Conservation (phyloP, 2,113 vertebrate genomes). For the Heterochromis multidens region DNA sequence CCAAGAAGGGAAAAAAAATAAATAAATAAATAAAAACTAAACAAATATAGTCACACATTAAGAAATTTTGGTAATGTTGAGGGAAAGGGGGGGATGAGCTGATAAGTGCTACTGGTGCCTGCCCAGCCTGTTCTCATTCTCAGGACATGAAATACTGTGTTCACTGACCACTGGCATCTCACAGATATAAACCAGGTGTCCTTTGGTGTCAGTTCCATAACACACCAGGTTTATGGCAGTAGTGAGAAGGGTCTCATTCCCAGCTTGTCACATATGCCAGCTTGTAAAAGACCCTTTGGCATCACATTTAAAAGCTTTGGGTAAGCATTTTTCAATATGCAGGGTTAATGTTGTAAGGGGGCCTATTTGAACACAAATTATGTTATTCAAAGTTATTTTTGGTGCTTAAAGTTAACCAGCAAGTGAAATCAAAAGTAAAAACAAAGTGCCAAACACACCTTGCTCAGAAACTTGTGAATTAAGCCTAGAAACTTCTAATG, state of each 20-base stretch:
- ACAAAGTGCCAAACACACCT: not conserved
- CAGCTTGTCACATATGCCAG: not conserved
- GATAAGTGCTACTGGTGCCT: not conserved
- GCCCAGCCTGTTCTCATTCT: not conserved
- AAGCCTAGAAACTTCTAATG: not conserved
- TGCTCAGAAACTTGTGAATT: not conserved
- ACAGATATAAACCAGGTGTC: not conserved
- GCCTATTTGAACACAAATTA: not conserved
- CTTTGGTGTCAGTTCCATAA: not conserved
- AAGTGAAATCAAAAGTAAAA: not conserved
- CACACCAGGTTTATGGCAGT: not conserved
- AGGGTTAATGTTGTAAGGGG: not conserved
- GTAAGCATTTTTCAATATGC: not conserved
- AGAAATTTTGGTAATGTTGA: not conserved
- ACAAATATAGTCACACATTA: not conserved
- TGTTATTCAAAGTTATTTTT: not conserved
- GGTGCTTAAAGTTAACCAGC: not conserved
- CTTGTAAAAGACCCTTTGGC: not conserved
- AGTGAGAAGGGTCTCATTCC: not conserved
- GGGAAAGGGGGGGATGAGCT: not conserved
- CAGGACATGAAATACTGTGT: not conserved
- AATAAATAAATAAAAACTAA: not conserved
- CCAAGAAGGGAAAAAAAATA: not conserved
- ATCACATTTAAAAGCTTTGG: not conserved
- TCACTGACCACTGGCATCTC: not conserved